Percentiles rank a stretch among this genome's conserved stretches.
These are phyloP conservation scores for Limnodromus scolopaceus DNA, from an alignment of 2,797 vertebrate species.

Conservation along the genomic window DNA sequence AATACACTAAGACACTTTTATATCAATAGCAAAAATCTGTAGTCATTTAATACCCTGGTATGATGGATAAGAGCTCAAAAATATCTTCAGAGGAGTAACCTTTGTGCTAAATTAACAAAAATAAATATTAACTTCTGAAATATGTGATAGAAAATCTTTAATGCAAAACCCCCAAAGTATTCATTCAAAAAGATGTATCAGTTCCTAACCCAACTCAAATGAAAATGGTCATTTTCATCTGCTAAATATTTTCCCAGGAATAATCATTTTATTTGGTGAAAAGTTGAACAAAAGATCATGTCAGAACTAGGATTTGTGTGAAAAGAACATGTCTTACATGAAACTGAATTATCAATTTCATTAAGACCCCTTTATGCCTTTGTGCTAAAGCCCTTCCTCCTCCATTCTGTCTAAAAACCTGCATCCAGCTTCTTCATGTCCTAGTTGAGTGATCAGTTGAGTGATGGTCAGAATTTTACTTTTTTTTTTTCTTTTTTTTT, in stretches of 20 bases:
- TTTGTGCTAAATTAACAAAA: slow-evolving; percentile 76
- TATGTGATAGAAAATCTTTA: slow-evolving; percentile 77
- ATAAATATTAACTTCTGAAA: slow-evolving; percentile 78
- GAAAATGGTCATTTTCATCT: slow-evolving; percentile 39
- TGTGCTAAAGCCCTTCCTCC: background rate
- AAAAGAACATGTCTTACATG: background rate
- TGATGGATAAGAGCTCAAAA: slow-evolving; percentile 65
- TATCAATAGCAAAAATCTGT: slow-evolving; percentile 59
- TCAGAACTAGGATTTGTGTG: background rate
- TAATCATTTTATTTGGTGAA: slow-evolving; percentile 20
- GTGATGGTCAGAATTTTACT: background rate
- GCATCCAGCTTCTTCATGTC: background rate
- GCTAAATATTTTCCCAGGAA: slow-evolving; percentile 53
- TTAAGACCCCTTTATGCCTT: background rate
- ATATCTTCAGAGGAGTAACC: slow-evolving; percentile 42
- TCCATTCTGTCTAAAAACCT: background rate
- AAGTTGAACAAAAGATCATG: background rate
- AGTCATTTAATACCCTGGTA: background rate
- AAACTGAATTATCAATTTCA: background rate
- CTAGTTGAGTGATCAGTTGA: background rate
- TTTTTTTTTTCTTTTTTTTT: background rate
- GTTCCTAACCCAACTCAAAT: slow-evolving; percentile 28
- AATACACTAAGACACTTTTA: slow-evolving; percentile 76
- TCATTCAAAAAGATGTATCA: slow-evolving; percentile 66
- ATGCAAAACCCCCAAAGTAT: slow-evolving; percentile 9